A percentile compares a stretch with the other conserved stretches of the same genome.
Evolutionary conservation across 2,797 vertebrate species (phyloP).

Genomic region (Darevskia nairensis): DNA sequence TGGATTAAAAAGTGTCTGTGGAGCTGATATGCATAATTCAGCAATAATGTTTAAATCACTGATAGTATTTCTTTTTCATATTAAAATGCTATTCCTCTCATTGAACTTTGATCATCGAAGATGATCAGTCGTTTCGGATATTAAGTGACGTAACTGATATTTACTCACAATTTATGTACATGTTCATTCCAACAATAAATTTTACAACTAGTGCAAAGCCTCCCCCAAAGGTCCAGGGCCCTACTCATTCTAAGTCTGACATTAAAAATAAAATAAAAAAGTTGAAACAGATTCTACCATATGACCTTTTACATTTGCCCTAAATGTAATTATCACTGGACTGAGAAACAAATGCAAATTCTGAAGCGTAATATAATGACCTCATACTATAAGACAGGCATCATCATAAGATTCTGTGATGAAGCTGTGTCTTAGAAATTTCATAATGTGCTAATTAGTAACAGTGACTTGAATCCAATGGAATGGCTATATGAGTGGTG

Average conservation of each 20-base stretch:
- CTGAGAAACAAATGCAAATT: not conserved
- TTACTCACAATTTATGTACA: not conserved
- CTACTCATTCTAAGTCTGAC: not conserved
- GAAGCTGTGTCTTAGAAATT: not conserved
- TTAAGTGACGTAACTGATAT: not conserved
- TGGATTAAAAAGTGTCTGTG: not conserved
- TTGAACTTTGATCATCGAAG: not conserved
- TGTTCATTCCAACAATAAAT: not conserved
- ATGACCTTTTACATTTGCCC: not conserved
- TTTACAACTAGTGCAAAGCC: not conserved
- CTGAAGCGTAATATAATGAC: not conserved
- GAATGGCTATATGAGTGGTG: not conserved
- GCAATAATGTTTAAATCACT: not conserved
- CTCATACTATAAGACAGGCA: not conserved
- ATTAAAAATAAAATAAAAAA: not conserved
- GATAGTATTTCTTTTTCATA: not conserved
- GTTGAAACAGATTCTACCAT: not conserved
- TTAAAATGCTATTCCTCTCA: not conserved
- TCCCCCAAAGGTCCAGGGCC: not conserved
- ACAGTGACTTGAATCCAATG: not conserved
- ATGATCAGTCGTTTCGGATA: not conserved
- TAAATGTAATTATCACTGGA: not conserved
- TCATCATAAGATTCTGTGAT: not conserved
- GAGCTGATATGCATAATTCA: not conserved
- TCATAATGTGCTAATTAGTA: not conserved